Conservation (phyloP, 2,113 vertebrate species). For the Engraulis encrasicolus region DNA sequence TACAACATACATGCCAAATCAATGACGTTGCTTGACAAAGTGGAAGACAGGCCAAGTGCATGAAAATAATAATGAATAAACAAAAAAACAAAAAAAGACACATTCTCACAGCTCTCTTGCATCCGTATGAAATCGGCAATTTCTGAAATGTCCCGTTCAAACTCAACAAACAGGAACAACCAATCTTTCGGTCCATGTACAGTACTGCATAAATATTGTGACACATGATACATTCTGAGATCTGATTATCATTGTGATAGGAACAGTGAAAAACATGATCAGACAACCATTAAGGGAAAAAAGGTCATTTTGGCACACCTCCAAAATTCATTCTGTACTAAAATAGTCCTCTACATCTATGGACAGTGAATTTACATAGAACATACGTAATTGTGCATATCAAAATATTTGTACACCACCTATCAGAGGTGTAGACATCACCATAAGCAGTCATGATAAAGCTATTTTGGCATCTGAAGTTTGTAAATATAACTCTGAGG, state of each 20-base stretch:
- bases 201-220: constrained; percentile 35
- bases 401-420: constrained; percentile 10
- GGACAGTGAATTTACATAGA: neutral
- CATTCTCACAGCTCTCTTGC: constrained; percentile 3
- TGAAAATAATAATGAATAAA: constrained; percentile 23
- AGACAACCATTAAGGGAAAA: neutral
- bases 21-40: constrained; percentile 22
- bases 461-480: constrained; percentile 36
- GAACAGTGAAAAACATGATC: neutral
- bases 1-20: constrained; percentile 19
- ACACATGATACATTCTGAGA: constrained; percentile 41
- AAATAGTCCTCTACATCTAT: neutral
- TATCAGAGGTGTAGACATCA: constrained; percentile 17
- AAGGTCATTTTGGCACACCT: constrained; percentile 10
- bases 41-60: constrained; percentile 31
- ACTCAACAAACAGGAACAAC: neutral
- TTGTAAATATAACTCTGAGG: constrained; percentile 28
- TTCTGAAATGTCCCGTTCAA: constrained; percentile 11
- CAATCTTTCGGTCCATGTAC: constrained; percentile 31
- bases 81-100: no score
- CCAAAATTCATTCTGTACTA: neutral
- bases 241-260: neutral
- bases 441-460: constrained; percentile 37
- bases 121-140: neutral
- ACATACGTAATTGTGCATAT: constrained; percentile 39